Percentiles rank a stretch among this genome's conserved stretches.
phyloP scores from a whole-genome alignment of 2,888 invertebrate genomes.

The Nipponacmea schrenckii region DNA sequence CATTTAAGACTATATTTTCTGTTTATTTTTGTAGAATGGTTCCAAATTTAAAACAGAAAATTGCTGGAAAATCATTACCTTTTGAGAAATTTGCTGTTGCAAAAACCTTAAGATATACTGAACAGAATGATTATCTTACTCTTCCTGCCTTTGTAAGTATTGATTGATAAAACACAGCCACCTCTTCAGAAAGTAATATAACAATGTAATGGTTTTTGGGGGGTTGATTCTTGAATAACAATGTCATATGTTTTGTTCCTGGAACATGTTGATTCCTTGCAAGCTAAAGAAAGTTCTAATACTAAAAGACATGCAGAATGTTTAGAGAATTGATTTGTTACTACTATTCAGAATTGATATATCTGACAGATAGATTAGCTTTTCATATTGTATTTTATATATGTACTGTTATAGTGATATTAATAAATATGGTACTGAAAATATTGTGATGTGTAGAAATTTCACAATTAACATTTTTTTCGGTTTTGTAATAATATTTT shows the following conservation, averaged over 20 bases:
- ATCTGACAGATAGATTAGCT: too few relatives aligned
- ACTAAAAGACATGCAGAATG: too few relatives aligned
- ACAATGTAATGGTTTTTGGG: neutral
- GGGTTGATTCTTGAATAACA: neutral
- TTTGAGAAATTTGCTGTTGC: conserved; percentile 96
- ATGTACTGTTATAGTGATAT: too few relatives aligned
- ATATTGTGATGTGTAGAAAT: too few relatives aligned
- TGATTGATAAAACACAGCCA: neutral
- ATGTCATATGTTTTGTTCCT: neutral
- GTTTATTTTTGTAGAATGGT: conserved; percentile 74
- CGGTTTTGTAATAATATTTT: too few relatives aligned
- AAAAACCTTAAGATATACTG: conserved; percentile 82
- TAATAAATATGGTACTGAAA: too few relatives aligned
- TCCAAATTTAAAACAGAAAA: conserved; percentile 84
- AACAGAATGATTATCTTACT: conserved; percentile 79
- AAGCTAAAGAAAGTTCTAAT: too few relatives aligned
- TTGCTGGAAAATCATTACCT: conserved; percentile 95
- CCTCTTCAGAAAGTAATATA: neutral
- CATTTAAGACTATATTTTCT: neutral
- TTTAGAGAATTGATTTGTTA: too few relatives aligned
- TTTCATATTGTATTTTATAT: too few relatives aligned
- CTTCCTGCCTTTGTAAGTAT: conserved; percentile 78
- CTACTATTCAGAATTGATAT: too few relatives aligned
- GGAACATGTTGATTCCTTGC: neutral
- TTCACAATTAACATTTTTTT: neutral